Conservation (phyloP, 37 sponge, comb jelly and placozoan species). For the Cliona cf. orientalis region DNA sequence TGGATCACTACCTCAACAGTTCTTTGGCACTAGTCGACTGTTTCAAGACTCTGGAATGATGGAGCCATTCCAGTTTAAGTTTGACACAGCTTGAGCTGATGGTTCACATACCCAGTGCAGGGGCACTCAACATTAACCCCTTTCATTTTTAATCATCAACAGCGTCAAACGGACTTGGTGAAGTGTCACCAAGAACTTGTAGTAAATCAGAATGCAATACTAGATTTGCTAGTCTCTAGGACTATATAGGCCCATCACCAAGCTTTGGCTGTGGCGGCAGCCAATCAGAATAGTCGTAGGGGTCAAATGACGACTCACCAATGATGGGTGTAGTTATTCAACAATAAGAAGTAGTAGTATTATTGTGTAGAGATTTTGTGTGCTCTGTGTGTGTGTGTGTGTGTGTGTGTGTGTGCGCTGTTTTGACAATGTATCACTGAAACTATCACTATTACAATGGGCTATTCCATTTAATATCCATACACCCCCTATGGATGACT, state of each 20-base stretch:
- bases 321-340: conserved; percentile 47
- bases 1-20: conserved; percentile 33
- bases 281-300: conserved; percentile 27
- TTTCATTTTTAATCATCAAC: conserved; percentile 25
- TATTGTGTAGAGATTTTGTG: too few species aligned
- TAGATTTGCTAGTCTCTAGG: not conserved
- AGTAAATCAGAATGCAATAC: not conserved
- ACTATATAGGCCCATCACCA: not conserved
- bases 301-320: conserved; percentile 40
- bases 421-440: not conserved
- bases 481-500: too few species aligned
- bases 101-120: too few species aligned
- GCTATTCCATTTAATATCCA: too few species aligned
- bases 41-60: conserved; percentile 29
- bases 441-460: too few species aligned
- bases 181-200: not conserved
- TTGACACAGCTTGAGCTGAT: too few species aligned
- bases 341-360: too few species aligned
- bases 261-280: too few species aligned
- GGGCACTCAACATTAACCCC: not conserved
- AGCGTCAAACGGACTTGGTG: not conserved
- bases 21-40: conserved; percentile 52
- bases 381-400: too few species aligned
- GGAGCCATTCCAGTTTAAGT: conserved; percentile 52
- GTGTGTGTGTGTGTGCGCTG: too few species aligned